These are phyloP conservation scores for Nansenia antarctica DNA, from an alignment of 2,113 vertebrate genomes.

Conservation along the genomic window DNA sequence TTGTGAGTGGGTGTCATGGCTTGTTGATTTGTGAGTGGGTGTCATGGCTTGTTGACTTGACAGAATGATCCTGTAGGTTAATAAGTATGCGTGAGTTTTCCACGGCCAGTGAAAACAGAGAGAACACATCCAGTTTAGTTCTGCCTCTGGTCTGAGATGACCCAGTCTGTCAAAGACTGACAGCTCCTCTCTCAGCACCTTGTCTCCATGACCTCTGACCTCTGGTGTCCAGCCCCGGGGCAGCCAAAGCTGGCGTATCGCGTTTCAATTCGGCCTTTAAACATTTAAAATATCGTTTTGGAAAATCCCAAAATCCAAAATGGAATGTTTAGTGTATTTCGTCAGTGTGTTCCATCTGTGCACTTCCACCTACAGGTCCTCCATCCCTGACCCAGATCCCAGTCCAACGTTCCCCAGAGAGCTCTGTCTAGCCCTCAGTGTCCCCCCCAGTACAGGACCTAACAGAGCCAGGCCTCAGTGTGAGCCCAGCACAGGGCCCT, in stretches of 20 bases:
- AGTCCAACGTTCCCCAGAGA: neutral
- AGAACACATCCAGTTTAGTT: neutral
- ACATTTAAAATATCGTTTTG: no score
- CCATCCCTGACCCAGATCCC: slow-evolving; percentile 6
- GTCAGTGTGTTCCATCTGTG: no score
- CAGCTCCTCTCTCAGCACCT: neutral
- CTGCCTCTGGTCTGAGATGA: neutral
- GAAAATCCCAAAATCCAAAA: no score
- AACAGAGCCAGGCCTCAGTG: slow-evolving; percentile 35
- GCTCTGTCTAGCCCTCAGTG: slow-evolving; percentile 20
- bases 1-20: no score
- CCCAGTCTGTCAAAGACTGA: neutral
- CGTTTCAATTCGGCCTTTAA: no score
- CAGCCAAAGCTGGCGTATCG: no score
- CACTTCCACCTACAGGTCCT: no score
- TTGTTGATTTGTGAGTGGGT: no score
- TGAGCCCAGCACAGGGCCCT: slow-evolving; percentile 33
- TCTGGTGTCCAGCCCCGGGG: neutral
- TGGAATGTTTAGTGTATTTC: no score
- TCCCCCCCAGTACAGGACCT: slow-evolving; percentile 46
- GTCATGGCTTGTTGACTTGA: no score
- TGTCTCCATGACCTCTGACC: neutral
- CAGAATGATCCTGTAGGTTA: no score
- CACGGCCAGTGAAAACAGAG: neutral
- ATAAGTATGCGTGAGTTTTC: slow-evolving; percentile 4